Evolutionary conservation across 2,888 invertebrate genomes (phyloP).

Genomic region (Strigamia maritima): DNA sequence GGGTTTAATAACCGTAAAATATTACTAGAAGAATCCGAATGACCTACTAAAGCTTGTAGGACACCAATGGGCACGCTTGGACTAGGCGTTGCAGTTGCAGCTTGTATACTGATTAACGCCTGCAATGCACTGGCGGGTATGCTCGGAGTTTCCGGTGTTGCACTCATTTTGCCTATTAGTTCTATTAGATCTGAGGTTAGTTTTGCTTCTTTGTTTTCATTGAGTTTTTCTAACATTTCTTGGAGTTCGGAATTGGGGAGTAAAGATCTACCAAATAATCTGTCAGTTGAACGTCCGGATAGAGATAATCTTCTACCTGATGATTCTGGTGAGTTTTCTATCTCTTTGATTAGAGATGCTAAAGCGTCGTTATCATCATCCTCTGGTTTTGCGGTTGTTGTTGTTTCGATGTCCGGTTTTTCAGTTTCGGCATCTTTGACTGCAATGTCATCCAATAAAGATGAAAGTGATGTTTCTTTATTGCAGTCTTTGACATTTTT

Average conservation of each 20-base stretch:
- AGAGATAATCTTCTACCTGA: background rate
- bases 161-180: background rate
- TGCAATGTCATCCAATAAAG: background rate
- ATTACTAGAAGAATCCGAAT: background rate
- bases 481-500: slow-evolving; percentile 14
- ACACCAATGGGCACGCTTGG: background rate
- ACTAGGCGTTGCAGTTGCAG: background rate
- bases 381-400: background rate
- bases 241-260: background rate
- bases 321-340: background rate
- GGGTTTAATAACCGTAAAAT: background rate
- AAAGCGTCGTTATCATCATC: background rate
- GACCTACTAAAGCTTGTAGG: background rate
- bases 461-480: background rate
- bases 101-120: background rate
- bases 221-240: background rate
- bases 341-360: background rate
- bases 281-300: background rate
- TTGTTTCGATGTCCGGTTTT: background rate
- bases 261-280: background rate
- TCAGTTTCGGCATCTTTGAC: background rate
- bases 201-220: background rate
- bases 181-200: background rate
- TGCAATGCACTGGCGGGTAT: background rate
- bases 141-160: background rate